Evolutionary conservation across 2,797 vertebrate genomes (phyloP).

Genomic region (Chiloscyllium punctatum): DNA sequence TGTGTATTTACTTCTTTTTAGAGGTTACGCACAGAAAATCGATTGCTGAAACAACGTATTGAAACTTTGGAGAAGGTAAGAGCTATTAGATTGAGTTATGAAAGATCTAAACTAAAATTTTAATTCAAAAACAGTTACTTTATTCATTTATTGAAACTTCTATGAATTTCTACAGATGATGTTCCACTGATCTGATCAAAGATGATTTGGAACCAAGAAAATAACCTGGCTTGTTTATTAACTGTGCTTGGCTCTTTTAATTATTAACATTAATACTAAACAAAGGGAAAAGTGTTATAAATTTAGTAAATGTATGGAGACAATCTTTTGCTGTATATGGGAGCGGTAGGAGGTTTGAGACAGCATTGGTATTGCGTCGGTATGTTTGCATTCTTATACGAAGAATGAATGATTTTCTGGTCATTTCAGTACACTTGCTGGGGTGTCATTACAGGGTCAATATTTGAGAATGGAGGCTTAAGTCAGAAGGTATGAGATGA

Average conservation of each 20-base stretch:
- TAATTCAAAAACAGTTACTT: neutral
- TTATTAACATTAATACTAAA: neutral
- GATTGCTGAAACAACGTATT: slow-evolving; percentile 92
- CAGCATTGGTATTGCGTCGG: neutral
- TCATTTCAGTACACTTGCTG: neutral
- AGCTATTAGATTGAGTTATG: slow-evolving; percentile 41
- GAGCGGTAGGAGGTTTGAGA: too few relatives aligned
- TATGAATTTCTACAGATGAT: neutral
- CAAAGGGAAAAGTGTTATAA: neutral
- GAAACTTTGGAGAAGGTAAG: slow-evolving; percentile 98
- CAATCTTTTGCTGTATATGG: neutral
- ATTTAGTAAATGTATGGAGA: neutral
- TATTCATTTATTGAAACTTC: neutral
- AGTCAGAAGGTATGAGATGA: neutral
- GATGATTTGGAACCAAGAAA: neutral
- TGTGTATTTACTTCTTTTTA: slow-evolving; percentile 52
- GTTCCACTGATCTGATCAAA: slow-evolving; percentile 13
- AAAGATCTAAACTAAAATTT: neutral
- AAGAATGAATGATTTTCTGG: neutral
- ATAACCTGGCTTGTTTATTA: slow-evolving; percentile 15
- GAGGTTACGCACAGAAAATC: slow-evolving; percentile 92
- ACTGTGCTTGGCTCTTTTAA: slow-evolving; percentile 6
- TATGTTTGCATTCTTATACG: neutral
- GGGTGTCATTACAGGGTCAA: neutral
- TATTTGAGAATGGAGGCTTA: neutral